Conservation (phyloP, 1,140 invertebrate species). For the Lucilia sericata region DNA sequence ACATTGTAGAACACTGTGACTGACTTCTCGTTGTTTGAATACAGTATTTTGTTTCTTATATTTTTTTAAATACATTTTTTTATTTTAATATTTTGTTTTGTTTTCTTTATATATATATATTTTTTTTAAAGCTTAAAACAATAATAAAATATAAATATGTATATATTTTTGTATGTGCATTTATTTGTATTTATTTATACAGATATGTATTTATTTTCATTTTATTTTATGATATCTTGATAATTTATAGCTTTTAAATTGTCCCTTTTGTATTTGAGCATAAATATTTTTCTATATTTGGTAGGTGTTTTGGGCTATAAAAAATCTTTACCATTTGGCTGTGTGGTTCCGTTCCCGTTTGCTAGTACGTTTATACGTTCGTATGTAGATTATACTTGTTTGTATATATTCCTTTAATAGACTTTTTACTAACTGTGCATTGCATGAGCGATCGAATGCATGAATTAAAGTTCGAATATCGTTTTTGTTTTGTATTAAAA, state of each 20-base stretch:
- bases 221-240: constrained; percentile 25
- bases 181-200: not conserved
- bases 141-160: not conserved
- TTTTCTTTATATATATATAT: not conserved
- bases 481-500: not conserved
- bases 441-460: not conserved
- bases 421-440: not conserved
- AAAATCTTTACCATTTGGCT: not conserved
- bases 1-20: constrained; percentile 9
- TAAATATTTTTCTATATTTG: constrained; percentile 22
- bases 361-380: not conserved
- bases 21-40: not conserved
- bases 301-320: constrained; percentile 6
- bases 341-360: not conserved
- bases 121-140: not conserved
- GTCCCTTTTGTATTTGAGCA: not conserved
- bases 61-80: not conserved
- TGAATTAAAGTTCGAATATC: not conserved
- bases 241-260: constrained; percentile 27
- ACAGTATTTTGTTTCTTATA: not conserved
- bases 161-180: not conserved
- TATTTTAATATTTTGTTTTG: not conserved
- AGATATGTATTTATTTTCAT: not conserved
- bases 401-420: constrained; percentile 1
- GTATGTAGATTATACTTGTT: not conserved